These are phyloP conservation scores for Pyrrhia umbra DNA, from an alignment of 2,888 invertebrate species.

Conservation along the genomic window DNA sequence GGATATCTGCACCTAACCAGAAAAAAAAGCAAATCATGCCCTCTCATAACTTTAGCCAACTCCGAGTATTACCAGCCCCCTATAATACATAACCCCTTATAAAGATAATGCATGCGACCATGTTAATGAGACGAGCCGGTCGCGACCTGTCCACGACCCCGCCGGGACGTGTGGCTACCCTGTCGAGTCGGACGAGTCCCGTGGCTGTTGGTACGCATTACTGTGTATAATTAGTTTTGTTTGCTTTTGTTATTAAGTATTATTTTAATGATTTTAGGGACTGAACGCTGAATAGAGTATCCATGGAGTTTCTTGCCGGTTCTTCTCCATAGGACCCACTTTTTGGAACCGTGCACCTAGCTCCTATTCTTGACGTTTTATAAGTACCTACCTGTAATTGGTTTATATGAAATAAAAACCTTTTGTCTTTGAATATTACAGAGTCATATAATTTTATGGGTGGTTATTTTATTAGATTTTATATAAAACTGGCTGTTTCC, in stretches of 20 bases:
- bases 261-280: background rate
- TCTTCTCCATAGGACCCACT: no score
- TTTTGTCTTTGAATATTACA: no score
- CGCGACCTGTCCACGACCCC: slow-evolving; percentile 43
- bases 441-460: no score
- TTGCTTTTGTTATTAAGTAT: slow-evolving; percentile 27
- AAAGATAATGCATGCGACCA: slow-evolving; percentile 49
- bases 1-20: no score
- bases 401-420: no score
- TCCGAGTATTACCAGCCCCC: slow-evolving; percentile 14
- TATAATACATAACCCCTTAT: slow-evolving; percentile 17
- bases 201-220: slow-evolving; percentile 16
- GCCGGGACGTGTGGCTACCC: slow-evolving; percentile 35
- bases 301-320: no score
- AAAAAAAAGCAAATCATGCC: slow-evolving; percentile 1
- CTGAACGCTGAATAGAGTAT: no score
- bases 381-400: no score
- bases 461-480: no score
- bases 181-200: background rate
- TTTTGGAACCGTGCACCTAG: no score
- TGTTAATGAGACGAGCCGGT: slow-evolving; percentile 41
- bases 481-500: no score
- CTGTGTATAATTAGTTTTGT: slow-evolving; percentile 50
- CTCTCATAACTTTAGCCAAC: slow-evolving; percentile 6
- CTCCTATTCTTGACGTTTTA: no score